These are phyloP conservation scores for Holcopasites calliopsidis DNA, from an alignment of 1,140 invertebrate species.

Conservation along the genomic window DNA sequence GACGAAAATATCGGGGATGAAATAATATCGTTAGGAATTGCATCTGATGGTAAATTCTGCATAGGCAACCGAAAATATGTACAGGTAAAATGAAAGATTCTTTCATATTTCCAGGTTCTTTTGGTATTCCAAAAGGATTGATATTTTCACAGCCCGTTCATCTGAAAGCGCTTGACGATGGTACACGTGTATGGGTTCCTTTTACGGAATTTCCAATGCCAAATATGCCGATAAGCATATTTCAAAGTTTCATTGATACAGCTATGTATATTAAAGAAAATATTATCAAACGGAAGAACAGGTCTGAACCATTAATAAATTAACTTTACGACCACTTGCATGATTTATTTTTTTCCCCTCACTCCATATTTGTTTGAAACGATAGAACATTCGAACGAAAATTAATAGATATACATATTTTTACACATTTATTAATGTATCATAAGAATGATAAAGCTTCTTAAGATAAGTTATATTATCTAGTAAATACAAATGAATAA, in stretches of 20 bases:
- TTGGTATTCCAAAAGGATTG: conserved; percentile 55
- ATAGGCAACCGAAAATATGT: neutral
- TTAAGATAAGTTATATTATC: conserved; percentile 56
- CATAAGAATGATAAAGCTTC: conserved; percentile 12
- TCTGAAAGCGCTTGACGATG: conserved; percentile 45
- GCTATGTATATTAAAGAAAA: conserved; percentile 22
- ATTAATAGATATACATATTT: conserved; percentile 11
- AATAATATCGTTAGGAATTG: conserved; percentile 61
- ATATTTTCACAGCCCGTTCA: conserved; percentile 61
- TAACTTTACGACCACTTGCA: neutral
- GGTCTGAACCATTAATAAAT: neutral
- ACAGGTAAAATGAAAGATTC: neutral
- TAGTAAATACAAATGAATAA: conserved; percentile 57
- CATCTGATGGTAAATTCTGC: conserved; percentile 56
- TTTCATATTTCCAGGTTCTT: conserved; percentile 43
- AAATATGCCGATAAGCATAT: conserved; percentile 22
- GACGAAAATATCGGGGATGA: conserved; percentile 46
- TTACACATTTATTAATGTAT: conserved; percentile 5
- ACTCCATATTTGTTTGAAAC: neutral
- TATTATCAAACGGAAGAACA: conserved; percentile 15
- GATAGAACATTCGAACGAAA: too few species aligned
- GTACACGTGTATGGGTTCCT: conserved; percentile 51
- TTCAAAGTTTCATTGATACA: conserved; percentile 48
- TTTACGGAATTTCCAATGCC: conserved; percentile 58
- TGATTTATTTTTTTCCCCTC: neutral